A percentile compares a stretch with the other conserved stretches of the same genome.
Conservation (phyloP, 1,140 invertebrate species). For the Conopomorpha cramerella region DNA sequence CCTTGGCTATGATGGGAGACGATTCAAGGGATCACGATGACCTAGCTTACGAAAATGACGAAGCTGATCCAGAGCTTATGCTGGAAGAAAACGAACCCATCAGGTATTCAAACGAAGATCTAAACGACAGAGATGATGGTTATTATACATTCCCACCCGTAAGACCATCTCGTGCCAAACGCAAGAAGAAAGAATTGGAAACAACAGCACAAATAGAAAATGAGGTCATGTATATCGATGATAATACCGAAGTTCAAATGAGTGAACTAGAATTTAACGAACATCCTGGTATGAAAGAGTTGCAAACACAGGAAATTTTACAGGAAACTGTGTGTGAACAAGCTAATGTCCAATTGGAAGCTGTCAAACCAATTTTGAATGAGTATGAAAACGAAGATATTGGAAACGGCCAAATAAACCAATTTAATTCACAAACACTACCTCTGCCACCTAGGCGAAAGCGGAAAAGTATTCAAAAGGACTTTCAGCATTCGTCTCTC, state of each 20-base stretch:
- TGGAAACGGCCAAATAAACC: no score
- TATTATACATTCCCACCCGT: constrained; percentile 59
- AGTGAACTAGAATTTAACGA: constrained; percentile 15
- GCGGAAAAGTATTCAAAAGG: constrained; percentile 27
- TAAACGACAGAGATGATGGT: constrained; percentile 53
- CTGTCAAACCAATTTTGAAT: no score
- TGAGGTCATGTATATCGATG: constrained; percentile 32
- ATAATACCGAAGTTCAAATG: constrained; percentile 32
- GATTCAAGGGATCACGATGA: constrained; percentile 29
- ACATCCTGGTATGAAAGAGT: no score
- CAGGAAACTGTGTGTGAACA: no score
- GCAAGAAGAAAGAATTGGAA: constrained; percentile 41
- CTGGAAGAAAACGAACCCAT: constrained; percentile 42
- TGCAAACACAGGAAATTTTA: no score
- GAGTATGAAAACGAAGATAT: no score
- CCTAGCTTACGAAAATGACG: constrained; percentile 36
- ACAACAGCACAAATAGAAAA: constrained; percentile 25
- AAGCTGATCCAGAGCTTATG: constrained; percentile 34
- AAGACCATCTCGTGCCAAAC: constrained; percentile 48
- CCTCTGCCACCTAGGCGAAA: constrained; percentile 46
- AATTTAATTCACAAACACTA: constrained; percentile 49
- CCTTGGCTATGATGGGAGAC: constrained; percentile 63
- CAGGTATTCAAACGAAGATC: constrained; percentile 35
- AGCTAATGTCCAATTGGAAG: no score
- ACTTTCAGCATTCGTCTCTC: constrained; percentile 33